Percentiles rank a stretch among this genome's conserved stretches.
Conservation (phyloP, 2,797 vertebrate genomes). For the Girardinus metallicus region DNA sequence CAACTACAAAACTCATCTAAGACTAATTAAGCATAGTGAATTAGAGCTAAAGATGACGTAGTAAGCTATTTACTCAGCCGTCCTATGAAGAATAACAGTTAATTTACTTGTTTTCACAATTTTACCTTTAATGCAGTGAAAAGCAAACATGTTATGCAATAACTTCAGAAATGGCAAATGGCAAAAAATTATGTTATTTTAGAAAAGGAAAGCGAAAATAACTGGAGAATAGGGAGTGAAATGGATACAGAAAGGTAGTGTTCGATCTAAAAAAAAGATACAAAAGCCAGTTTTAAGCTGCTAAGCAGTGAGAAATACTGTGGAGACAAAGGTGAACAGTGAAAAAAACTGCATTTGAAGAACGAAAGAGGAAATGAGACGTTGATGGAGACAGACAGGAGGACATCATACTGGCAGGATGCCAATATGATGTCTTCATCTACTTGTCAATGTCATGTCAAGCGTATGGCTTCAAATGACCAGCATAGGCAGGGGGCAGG, state of each 20-base stretch:
- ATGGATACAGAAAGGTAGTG: not conserved
- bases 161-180: not conserved
- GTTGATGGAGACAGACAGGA: constrained; percentile 57
- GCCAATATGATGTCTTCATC: constrained; percentile 71
- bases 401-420: constrained; percentile 47
- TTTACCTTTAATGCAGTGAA: not conserved
- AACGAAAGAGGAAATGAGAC: constrained; percentile 49
- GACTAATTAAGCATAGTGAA: not conserved
- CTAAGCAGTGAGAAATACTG: not conserved
- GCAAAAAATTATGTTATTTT: not conserved
- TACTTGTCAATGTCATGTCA: constrained; percentile 60
- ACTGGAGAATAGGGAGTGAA: not conserved
- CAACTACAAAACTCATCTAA: not conserved
- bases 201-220: not conserved
- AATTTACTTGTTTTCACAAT: not conserved
- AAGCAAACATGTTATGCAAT: not conserved
- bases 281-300: not conserved
- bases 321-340: constrained; percentile 22
- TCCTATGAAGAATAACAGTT: not conserved
- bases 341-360: constrained; percentile 10
- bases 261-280: not conserved
- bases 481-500: constrained; percentile 51
- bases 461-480: constrained; percentile 62
- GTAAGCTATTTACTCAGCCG: not conserved
- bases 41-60: not conserved